A percentile compares a stretch with the other conserved stretches of the same genome.
phyloP scores from a whole-genome alignment of 2,797 vertebrate genomes.

The Trachops cirrhosus region DNA sequence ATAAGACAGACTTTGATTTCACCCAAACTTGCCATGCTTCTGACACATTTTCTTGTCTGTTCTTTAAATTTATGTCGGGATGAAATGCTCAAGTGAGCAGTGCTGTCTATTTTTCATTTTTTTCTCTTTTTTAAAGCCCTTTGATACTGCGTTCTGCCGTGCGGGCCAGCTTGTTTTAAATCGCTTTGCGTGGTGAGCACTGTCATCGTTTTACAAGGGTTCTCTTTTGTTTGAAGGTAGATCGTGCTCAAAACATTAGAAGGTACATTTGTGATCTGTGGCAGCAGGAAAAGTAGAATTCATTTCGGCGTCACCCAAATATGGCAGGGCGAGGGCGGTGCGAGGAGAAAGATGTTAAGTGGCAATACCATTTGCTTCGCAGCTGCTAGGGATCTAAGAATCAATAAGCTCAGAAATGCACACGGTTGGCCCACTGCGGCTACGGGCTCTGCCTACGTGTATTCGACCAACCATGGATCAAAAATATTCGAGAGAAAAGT shows the following conservation, averaged over 20 bases:
- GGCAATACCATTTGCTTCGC: background rate
- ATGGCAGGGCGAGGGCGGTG: background rate
- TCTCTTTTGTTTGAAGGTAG: constrained; percentile 7
- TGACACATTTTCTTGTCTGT: background rate
- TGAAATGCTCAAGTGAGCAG: background rate
- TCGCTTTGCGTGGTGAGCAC: background rate
- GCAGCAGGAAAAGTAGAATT: background rate
- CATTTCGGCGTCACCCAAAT: background rate
- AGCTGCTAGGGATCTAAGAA: background rate
- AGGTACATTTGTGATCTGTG: background rate
- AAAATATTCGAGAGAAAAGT: background rate
- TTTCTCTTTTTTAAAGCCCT: background rate
- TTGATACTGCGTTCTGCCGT: background rate
- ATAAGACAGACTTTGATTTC: constrained; percentile 25
- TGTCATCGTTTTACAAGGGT: background rate
- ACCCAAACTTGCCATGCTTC: background rate
- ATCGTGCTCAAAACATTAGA: background rate
- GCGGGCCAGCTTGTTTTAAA: background rate
- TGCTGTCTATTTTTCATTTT: background rate
- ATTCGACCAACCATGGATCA: background rate
- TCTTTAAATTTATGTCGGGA: background rate
- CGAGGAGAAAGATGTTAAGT: background rate
- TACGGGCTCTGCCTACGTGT: background rate
- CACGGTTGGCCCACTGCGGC: background rate
- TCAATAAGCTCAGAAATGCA: background rate